Conservation (phyloP, 2,888 invertebrate species). For the Aporophyla nigra region DNA sequence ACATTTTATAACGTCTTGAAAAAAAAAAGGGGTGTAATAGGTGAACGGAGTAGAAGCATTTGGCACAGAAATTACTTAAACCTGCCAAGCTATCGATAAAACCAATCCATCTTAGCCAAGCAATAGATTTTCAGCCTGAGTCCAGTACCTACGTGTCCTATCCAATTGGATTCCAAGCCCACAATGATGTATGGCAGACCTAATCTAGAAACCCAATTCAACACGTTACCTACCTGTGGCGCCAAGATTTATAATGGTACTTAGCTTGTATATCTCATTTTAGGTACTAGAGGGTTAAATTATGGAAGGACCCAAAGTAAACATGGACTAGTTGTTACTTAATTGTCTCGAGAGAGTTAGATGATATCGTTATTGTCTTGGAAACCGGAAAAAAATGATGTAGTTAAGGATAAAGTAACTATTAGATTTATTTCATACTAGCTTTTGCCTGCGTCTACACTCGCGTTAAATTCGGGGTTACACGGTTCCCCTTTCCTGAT, state of each 20-base stretch:
- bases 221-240: conserved; percentile 57
- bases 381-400: no score
- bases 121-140: conserved; percentile 24
- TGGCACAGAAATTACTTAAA: no score
- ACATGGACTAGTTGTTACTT: conserved; percentile 1
- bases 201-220: conserved; percentile 55
- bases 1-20: no score
- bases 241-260: conserved; percentile 52
- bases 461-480: no score
- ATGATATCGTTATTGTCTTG: conserved; percentile 17
- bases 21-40: no score
- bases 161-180: conserved; percentile 47
- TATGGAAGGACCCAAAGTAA: conserved; percentile 30
- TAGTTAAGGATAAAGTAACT: no score
- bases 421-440: no score
- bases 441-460: no score
- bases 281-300: conserved; percentile 3
- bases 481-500: no score
- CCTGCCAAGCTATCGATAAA: not conserved
- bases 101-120: not conserved
- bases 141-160: conserved; percentile 13
- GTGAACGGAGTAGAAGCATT: no score
- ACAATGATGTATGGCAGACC: conserved; percentile 53
- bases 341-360: not conserved
- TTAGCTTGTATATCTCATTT: conserved; percentile 15